Base-by-base conservation (phyloP, 2,113 vertebrate species). In the Malurus cyaneus region DNA sequence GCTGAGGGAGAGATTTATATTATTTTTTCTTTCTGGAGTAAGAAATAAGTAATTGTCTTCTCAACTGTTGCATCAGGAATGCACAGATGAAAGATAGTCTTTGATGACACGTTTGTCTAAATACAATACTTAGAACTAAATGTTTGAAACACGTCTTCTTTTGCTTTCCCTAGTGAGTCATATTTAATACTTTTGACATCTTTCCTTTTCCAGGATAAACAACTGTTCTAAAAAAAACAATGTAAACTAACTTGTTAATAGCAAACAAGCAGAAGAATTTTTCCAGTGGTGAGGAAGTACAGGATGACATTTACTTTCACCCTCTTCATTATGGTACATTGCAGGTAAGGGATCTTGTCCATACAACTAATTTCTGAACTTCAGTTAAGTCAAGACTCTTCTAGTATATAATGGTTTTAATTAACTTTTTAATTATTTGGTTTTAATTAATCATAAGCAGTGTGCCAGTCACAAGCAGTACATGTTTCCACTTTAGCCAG, bases 381-480 rank as follows among this genome's bases (percentile, higher is more conserved):
- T 78, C 18, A 18, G 3, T 91, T 96, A 88, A 99, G 98, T 88
- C 98, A 98, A 97, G 98, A 99, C 97, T 99, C 39, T 99, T 99
- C 97, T 98, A 98, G 96, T 98, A 99, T 90, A 98, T 99, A 79
- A 32, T 32, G 8, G 8, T 36, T 78, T 69, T 28, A 36, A 32
- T 53, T 69, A 69, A 24, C 14, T 59, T 77, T 52, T 26, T 32
- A 69, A 60, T 44, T 26, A 28, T 36, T 53, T 59, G 26, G 5
- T 52, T 69, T 77, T 60, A 36, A 60, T 77, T 29, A 60, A 28
- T 53, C 46, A 50, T 53, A 46, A 53, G 18, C 6, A 52, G 12
- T 19, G 12, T 39, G 60, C 18, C 44, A 36, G 14, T 32, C 36
- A 52, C 26, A 36, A 67, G 26, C 11, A 32, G 11, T 23, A 26